Percentiles rank a stretch among this genome's conserved stretches.
These are phyloP conservation scores for Styela clava DNA, from an alignment of 23 tunicate species.

Conservation along the genomic window DNA sequence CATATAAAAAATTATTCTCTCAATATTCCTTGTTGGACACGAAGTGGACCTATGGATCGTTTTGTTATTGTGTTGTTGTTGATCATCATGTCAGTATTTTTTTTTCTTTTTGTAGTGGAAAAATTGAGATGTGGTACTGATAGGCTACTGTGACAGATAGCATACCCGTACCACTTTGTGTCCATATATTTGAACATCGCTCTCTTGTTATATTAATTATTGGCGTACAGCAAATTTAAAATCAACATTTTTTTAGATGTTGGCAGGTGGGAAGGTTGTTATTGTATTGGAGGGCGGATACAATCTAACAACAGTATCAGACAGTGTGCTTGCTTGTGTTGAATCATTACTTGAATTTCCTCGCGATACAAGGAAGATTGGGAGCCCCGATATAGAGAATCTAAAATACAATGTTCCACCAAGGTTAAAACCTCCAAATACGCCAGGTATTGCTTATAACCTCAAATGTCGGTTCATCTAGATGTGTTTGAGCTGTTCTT, in stretches of 20 bases:
- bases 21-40: no score
- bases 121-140: no score
- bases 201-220: no score
- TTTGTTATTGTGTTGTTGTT: no score
- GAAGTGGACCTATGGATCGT: no score
- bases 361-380: neutral
- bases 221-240: no score
- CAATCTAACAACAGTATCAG: constrained; percentile 27
- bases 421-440: constrained; percentile 9
- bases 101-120: no score
- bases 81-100: no score
- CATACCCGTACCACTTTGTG: no score
- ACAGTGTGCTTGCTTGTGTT: constrained; percentile 16
- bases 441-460: constrained; percentile 7
- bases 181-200: no score
- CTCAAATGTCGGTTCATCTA: neutral
- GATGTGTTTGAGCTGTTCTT: neutral
- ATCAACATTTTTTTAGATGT: neutral
- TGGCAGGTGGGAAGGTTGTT: constrained; percentile 20
- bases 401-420: constrained; percentile 13
- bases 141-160: no score
- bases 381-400: neutral
- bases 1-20: no score
- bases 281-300: constrained; percentile 33
- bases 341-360: neutral